phyloP scores from a whole-genome alignment of 2,797 vertebrate genomes.

The Halcyon smyrnensis region DNA sequence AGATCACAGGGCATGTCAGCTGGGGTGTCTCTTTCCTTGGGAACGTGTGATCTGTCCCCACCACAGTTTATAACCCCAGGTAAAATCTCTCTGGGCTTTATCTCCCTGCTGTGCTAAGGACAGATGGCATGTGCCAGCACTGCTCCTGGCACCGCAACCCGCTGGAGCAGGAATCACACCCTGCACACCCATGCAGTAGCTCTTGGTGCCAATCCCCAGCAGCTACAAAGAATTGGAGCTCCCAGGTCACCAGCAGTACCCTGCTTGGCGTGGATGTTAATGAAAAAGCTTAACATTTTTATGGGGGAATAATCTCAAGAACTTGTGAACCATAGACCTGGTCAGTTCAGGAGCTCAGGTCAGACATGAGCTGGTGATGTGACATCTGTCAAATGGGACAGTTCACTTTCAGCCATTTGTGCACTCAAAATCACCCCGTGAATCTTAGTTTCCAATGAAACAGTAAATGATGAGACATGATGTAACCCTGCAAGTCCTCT shows the following conservation, averaged over 20 bases:
- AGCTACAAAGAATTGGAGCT: not conserved
- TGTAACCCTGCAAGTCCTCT: not conserved
- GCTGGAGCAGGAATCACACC: not conserved
- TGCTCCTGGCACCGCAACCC: fast-evolving
- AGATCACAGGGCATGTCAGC: not conserved
- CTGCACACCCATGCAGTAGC: not conserved
- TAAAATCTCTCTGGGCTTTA: not conserved
- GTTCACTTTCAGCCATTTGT: not conserved
- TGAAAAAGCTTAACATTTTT: not conserved
- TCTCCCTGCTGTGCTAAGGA: not conserved
- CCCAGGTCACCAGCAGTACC: not conserved
- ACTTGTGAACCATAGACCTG: not conserved
- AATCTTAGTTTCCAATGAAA: not conserved
- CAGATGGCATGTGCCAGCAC: fast-evolving
- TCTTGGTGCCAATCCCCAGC: fast-evolving
- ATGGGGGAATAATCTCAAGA: not conserved
- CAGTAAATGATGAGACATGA: not conserved
- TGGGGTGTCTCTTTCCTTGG: not conserved
- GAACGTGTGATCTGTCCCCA: not conserved
- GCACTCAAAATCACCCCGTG: not conserved
- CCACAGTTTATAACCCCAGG: not conserved
- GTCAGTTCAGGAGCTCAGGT: not conserved
- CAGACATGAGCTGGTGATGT: not conserved
- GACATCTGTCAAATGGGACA: not conserved
- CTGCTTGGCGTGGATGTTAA: not conserved